Conservation (phyloP, 1,140 invertebrate genomes). For the Drosophila triauraria region DNA sequence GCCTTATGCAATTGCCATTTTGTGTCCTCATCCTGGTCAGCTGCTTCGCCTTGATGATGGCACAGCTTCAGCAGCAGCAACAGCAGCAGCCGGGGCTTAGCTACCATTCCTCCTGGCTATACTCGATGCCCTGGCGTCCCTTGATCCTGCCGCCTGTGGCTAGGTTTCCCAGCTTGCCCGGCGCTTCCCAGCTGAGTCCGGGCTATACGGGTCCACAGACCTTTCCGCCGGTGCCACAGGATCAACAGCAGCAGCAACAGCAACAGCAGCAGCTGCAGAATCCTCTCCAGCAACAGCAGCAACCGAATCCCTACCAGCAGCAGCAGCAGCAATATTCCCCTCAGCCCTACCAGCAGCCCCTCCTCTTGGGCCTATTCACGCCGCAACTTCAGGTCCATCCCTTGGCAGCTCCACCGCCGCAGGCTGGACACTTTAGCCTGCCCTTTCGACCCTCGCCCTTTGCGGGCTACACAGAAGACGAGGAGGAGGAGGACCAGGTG, state of each 20-base stretch:
- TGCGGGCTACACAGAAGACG: constrained; percentile 40
- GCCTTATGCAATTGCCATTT: constrained; percentile 5
- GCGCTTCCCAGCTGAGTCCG: constrained; percentile 35
- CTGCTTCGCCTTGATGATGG: neutral
- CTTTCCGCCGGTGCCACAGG: constrained; percentile 24
- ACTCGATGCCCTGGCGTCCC: constrained; percentile 48
- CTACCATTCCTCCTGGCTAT: constrained; percentile 17
- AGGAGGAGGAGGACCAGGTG: constrained; percentile 1
- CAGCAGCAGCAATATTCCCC: neutral
- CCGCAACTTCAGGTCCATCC: constrained; percentile 18
- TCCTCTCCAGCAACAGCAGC: neutral
- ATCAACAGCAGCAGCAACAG: constrained; percentile 14
- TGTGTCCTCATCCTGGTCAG: constrained; percentile 19
- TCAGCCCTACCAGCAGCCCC: constrained; percentile 4
- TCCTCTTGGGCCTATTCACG: constrained; percentile 25
- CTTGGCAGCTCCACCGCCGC: constrained; percentile 7
- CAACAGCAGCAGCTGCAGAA: neutral
- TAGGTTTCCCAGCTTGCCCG: neutral
- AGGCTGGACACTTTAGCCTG: constrained; percentile 30
- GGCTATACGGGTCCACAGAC: constrained; percentile 50
- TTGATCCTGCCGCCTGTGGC: constrained; percentile 26
- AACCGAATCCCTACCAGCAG: neutral
- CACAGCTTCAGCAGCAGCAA: neutral
- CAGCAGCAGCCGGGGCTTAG: neutral
- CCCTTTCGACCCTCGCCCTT: constrained; percentile 49